A percentile compares a stretch with the other conserved stretches of the same genome.
Conservation (phyloP, 2,797 vertebrate species). For the Monodelphis domestica region DNA sequence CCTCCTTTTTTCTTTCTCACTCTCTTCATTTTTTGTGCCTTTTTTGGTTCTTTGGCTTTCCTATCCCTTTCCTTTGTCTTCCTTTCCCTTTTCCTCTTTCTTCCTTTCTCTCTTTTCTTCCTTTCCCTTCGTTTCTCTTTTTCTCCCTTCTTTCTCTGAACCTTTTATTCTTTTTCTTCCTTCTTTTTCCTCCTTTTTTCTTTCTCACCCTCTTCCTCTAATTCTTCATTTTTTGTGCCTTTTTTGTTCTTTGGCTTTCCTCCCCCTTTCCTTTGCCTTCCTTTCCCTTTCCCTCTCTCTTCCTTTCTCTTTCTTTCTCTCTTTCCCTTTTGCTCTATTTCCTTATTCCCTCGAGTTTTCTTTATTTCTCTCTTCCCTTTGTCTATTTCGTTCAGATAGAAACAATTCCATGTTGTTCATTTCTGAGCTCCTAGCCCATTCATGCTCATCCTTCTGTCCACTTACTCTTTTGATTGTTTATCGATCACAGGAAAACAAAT, state of each 20-base stretch:
- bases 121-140: too few relatives aligned
- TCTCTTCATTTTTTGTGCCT: too few relatives aligned
- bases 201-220: not conserved
- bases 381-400: not conserved
- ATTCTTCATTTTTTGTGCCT: not conserved
- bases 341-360: too few relatives aligned
- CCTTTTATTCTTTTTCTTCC: too few relatives aligned
- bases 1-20: too few relatives aligned
- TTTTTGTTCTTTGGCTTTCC: too few relatives aligned
- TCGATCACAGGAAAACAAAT: constrained; percentile 58
- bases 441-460: constrained; percentile 40
- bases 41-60: too few relatives aligned
- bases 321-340: not conserved
- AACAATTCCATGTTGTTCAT: not conserved
- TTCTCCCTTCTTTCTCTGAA: too few relatives aligned
- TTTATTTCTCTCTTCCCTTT: not conserved
- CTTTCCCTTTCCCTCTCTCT: not conserved
- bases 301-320: not conserved
- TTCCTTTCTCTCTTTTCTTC: too few relatives aligned
- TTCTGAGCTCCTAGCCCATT: constrained; percentile 39
- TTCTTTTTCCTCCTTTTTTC: too few relatives aligned
- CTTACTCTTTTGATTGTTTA: constrained; percentile 66
- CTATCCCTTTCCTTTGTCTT: too few relatives aligned
- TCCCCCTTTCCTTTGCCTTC: not conserved
- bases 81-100: too few relatives aligned